Base-by-base conservation (phyloP, 30 jellyfish, hydroid and myxozoan species). In the Rhopilema esculentum region DNA sequence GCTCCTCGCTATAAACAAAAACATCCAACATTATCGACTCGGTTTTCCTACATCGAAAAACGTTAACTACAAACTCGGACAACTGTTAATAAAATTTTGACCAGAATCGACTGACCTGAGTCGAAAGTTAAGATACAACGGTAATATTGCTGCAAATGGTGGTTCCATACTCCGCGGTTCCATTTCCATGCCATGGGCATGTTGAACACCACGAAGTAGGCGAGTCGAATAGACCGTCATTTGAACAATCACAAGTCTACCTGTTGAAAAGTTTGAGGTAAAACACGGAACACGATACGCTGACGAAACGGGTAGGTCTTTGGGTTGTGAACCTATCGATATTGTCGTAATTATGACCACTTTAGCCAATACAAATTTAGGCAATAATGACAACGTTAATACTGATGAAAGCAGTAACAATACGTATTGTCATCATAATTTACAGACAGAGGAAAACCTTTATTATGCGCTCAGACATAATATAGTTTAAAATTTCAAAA, bases 81-180 rank as follows among this genome's bases (percentile, higher is more conserved):
- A 40, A 40, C 9, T 12, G 12, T 40, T 4, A 7, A 8, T 16
- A 26, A 22, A 26, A 50, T 19, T 71, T 25, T 1, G 62, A 21
- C 17, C 62, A 22, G 33, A 27, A 19, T 68, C 24, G 70, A 85
- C 94, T 72, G 84, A 85, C 94, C 94, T 48, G n/a, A 85, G 25
- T 53, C 62, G 75, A 21, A 84, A 51, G 52, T 87, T 75, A 79
- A 87, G 70, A 77, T 87, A 87, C 79, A 87, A 51, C 52, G 95
- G 95, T 9, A 74, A 57, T 32, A 87, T 77, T 67, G 95, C 90
- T 18, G 77, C 75, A 31, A 77, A 87, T 9, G 95, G 95, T n/a
- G 95, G 95, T 27, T 87, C 95, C 95, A 87, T 87, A 57, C 70
- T 78, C 79, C 68, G 86, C 75, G 82, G 65, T 33, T 80, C 90